These are phyloP conservation scores for Cephus cinctus DNA, from an alignment of 1,140 invertebrate species.

Conservation along the genomic window DNA sequence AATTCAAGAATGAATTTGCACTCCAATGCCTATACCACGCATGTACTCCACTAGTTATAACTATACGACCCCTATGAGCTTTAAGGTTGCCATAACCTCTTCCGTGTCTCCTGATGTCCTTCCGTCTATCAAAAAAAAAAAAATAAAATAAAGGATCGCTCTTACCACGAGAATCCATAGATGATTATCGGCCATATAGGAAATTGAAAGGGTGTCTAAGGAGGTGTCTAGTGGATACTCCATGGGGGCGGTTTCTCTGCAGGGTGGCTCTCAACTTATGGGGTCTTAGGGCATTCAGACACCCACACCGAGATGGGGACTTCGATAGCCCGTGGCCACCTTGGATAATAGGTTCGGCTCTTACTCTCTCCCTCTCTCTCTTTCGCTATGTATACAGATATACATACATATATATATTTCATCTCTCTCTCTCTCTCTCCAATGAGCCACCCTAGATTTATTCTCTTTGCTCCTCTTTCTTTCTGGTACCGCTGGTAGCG, in stretches of 20 bases:
- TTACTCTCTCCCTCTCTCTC: conserved; percentile 2
- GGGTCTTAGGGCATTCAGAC: conserved; percentile 35
- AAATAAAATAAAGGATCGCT: too few species aligned
- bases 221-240: conserved; percentile 41
- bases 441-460: too few species aligned
- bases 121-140: too few species aligned
- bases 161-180: conserved; percentile 28
- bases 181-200: conserved; percentile 51
- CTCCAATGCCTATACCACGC: too few species aligned
- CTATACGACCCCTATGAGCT: too few species aligned
- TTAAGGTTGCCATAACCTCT: too few species aligned
- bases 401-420: background rate
- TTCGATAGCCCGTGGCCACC: conserved; percentile 36
- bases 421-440: background rate
- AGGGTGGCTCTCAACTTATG: conserved; percentile 35
- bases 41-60: too few species aligned
- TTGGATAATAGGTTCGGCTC: conserved; percentile 36
- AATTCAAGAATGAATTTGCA: too few species aligned
- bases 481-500: too few species aligned
- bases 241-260: conserved; percentile 32
- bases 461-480: too few species aligned
- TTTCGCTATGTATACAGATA: background rate
- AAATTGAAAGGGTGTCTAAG: conserved; percentile 54
- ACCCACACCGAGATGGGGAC: conserved; percentile 40
- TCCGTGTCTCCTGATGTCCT: too few species aligned